These are phyloP conservation scores for Leptocoma aspasia DNA, from an alignment of 2,113 vertebrate species.

Conservation along the genomic window DNA sequence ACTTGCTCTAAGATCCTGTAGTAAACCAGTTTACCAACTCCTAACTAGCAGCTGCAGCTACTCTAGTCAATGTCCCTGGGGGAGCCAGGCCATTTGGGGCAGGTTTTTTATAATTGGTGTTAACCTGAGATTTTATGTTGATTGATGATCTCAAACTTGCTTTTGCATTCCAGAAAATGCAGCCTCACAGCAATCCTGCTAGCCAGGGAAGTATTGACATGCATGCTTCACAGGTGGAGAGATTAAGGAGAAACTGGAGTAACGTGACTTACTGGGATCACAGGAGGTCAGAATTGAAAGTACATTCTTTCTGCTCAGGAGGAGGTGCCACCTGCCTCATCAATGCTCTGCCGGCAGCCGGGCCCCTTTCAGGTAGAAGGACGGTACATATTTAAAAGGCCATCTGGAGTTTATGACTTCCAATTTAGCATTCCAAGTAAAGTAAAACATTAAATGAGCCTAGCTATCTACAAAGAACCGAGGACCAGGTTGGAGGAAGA, in stretches of 20 bases:
- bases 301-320: slow-evolving; percentile 20
- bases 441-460: slow-evolving; percentile 38
- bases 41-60: neutral
- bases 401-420: slow-evolving; percentile 59
- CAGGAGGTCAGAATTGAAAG: neutral
- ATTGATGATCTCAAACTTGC: neutral
- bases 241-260: neutral
- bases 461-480: slow-evolving; percentile 41
- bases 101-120: neutral
- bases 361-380: slow-evolving; percentile 42
- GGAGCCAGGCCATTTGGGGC: neutral
- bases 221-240: neutral
- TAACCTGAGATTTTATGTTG: neutral
- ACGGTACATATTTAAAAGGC: slow-evolving; percentile 33
- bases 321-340: slow-evolving; percentile 28
- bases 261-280: neutral
- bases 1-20: neutral
- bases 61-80: neutral
- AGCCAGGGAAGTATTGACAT: neutral
- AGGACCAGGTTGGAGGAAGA: slow-evolving; percentile 41
- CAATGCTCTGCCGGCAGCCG: neutral
- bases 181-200: neutral
- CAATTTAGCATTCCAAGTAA: slow-evolving; percentile 50
- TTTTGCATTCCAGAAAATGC: neutral
- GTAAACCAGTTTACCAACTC: neutral